These are phyloP conservation scores for Melanophora roralis DNA, from an alignment of 2,888 invertebrate genomes.

Conservation along the genomic window DNA sequence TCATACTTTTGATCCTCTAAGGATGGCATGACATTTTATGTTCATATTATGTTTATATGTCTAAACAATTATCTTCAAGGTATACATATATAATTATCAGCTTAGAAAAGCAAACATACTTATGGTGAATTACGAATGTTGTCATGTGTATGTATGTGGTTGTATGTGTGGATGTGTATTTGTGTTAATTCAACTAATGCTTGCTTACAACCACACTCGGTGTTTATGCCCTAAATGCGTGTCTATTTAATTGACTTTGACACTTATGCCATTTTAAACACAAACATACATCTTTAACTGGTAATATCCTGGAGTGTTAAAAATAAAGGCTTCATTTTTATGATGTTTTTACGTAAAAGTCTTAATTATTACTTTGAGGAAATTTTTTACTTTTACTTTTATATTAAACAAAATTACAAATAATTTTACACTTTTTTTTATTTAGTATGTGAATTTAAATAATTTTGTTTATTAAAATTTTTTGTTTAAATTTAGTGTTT, in stretches of 20 bases:
- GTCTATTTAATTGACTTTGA: constrained; percentile 53
- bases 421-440: too few relatives aligned
- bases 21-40: constrained; percentile 61
- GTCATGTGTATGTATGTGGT: too few relatives aligned
- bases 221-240: constrained; percentile 34
- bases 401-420: too few relatives aligned
- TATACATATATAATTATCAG: constrained; percentile 50
- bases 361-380: neutral
- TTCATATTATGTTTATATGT: constrained; percentile 64
- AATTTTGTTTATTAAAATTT: too few relatives aligned
- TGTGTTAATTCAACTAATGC: neutral
- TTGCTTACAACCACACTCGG: constrained; percentile 13
- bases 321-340: neutral
- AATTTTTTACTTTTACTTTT: neutral
- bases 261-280: constrained; percentile 36
- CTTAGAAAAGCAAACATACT: neutral
- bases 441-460: too few relatives aligned
- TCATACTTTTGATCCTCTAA: constrained; percentile 53
- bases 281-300: neutral
- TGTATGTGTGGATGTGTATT: neutral
- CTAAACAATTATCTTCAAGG: constrained; percentile 64
- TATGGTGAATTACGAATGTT: neutral
- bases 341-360: neutral
- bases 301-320: constrained; percentile 11
- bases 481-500: too few relatives aligned